Evolutionary conservation across 2,113 vertebrate genomes (phyloP).

Genomic region (Microtus richardsoni): DNA sequence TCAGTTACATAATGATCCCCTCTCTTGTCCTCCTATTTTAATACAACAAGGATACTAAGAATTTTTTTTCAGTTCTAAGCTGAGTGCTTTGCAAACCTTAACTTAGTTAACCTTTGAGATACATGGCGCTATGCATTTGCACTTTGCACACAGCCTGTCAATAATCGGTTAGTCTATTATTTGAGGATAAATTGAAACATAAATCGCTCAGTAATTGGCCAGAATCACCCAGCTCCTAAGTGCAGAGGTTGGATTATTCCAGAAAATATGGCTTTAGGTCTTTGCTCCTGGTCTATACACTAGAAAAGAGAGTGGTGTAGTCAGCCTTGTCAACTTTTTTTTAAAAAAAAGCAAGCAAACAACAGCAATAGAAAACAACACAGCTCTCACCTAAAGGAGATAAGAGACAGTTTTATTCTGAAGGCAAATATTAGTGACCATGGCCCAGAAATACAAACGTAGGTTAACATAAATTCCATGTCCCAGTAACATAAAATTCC

Average conservation of each 20-base stretch:
- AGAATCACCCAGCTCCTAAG: not conserved
- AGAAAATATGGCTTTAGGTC: not conserved
- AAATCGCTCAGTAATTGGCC: not conserved
- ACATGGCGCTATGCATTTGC: not conserved
- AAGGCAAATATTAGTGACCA: not conserved
- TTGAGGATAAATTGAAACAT: slow-evolving; percentile 15
- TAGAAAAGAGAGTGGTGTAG: not conserved
- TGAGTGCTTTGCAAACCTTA: slow-evolving; percentile 25
- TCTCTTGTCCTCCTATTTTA: slow-evolving; percentile 19
- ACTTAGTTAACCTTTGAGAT: slow-evolving; percentile 33
- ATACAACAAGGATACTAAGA: not conserved
- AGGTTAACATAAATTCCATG: not conserved
- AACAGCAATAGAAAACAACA: not conserved
- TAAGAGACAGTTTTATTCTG: not conserved
- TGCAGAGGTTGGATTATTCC: not conserved
- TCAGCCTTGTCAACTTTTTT: not conserved
- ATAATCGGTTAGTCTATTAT: slow-evolving; percentile 2
- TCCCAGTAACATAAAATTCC: not conserved
- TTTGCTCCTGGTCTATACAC: not conserved
- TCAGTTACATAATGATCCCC: not conserved
- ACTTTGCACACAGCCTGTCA: not conserved
- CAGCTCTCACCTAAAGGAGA: not conserved
- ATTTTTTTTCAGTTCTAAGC: slow-evolving; percentile 17
- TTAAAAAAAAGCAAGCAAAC: not conserved
- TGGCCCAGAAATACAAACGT: not conserved